Conservation (phyloP, 2,797 vertebrate species). For the Gymnocypris eckloni region DNA sequence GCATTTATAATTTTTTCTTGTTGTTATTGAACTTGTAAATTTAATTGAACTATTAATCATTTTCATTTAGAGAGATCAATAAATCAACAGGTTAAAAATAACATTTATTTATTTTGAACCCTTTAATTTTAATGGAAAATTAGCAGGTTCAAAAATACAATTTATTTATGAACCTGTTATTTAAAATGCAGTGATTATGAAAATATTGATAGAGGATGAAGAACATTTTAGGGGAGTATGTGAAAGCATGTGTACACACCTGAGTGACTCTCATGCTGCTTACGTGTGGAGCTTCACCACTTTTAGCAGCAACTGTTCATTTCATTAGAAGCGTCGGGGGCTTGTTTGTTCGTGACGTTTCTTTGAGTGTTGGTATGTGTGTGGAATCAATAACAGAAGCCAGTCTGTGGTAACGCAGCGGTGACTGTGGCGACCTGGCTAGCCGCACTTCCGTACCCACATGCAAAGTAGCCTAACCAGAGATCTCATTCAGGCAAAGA, state of each 20-base stretch:
- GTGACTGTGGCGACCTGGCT: conserved; percentile 56
- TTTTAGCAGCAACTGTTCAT: background rate
- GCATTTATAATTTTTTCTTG: background rate
- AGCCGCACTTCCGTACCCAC: conserved; percentile 52
- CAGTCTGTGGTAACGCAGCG: conserved; percentile 52
- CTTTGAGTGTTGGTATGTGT: background rate
- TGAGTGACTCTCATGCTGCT: background rate
- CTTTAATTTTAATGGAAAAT: background rate
- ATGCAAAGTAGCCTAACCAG: conserved; percentile 60
- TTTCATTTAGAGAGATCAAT: background rate
- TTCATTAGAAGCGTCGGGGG: background rate
- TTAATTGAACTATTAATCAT: background rate
- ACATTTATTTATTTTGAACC: background rate
- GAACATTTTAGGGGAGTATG: background rate
- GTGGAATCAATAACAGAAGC: conserved; percentile 33
- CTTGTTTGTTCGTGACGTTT: background rate
- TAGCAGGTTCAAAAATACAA: background rate
- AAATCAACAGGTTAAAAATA: background rate
- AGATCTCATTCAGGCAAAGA: conserved; percentile 46
- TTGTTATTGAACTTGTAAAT: background rate
- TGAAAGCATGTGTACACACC: background rate
- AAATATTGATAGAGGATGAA: background rate
- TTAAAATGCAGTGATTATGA: background rate
- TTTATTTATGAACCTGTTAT: too few relatives aligned
- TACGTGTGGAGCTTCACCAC: background rate